Conservation (phyloP, 2,113 vertebrate species). For the Seriola aureovittata region DNA sequence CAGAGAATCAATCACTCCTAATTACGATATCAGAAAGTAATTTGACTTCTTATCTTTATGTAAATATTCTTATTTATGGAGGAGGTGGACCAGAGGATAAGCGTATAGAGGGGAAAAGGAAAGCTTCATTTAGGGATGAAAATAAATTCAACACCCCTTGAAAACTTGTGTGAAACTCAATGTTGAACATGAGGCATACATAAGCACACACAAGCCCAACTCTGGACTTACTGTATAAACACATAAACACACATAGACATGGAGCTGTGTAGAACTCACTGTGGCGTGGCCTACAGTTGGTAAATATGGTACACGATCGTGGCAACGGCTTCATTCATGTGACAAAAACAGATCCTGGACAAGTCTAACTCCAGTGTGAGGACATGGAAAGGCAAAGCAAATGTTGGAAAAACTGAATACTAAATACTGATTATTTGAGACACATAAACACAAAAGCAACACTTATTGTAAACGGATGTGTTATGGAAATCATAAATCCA, state of each 20-base stretch:
- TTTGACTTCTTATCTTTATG: constrained; percentile 59
- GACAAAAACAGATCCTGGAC: background rate
- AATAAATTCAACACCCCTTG: background rate
- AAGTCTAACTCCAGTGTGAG: background rate
- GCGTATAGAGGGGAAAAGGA: background rate
- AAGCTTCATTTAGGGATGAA: background rate
- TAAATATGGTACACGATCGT: constrained; percentile 48
- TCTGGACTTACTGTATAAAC: background rate
- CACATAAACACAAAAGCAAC: background rate
- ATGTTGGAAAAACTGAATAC: background rate
- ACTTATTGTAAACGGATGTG: constrained; percentile 14
- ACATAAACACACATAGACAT: constrained; percentile 3
- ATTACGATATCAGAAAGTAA: constrained; percentile 68
- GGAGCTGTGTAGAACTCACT: constrained; percentile 57
- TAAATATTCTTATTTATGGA: constrained; percentile 57
- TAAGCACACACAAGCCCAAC: background rate
- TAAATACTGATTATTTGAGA: constrained; percentile 2
- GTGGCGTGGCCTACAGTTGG: constrained; percentile 52
- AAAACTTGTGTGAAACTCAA: background rate
- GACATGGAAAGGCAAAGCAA: background rate
- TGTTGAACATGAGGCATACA: background rate
- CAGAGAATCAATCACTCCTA: constrained; percentile 76
- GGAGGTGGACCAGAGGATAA: background rate
- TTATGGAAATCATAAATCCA: constrained; percentile 41
- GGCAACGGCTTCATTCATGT: constrained; percentile 30